These are phyloP conservation scores for Turdus rufiventris DNA, from an alignment of 2,113 vertebrate species.

Conservation along the genomic window DNA sequence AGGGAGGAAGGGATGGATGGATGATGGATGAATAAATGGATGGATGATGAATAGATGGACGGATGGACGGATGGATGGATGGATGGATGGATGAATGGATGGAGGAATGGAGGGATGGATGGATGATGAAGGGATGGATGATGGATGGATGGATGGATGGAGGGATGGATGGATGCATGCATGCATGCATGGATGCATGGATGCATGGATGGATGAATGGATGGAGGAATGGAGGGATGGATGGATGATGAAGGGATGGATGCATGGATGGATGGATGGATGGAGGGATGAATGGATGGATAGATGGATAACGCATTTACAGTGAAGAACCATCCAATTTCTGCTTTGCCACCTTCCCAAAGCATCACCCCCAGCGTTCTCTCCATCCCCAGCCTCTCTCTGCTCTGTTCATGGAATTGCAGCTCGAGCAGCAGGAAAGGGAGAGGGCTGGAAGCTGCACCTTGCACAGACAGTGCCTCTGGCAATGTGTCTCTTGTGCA, in stretches of 20 bases:
- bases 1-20: not conserved
- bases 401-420: not conserved
- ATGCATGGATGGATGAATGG: not conserved
- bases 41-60: not conserved
- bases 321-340: fast-evolving
- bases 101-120: not conserved
- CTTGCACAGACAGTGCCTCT: fast-evolving
- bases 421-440: not conserved
- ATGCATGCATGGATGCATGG: too few species aligned
- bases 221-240: too few species aligned
- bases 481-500: not conserved
- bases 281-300: not conserved
- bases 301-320: fast-evolving
- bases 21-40: not conserved
- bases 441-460: not conserved
- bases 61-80: not conserved
- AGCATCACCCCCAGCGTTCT: fast-evolving
- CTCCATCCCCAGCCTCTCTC: not conserved
- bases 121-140: not conserved
- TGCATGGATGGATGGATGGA: not conserved
- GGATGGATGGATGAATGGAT: not conserved
- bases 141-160: not conserved
- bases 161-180: not conserved
- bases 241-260: not conserved
- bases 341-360: not conserved